phyloP scores from a whole-genome alignment of 2,888 invertebrate genomes.

The Drosophila seclusa region DNA sequence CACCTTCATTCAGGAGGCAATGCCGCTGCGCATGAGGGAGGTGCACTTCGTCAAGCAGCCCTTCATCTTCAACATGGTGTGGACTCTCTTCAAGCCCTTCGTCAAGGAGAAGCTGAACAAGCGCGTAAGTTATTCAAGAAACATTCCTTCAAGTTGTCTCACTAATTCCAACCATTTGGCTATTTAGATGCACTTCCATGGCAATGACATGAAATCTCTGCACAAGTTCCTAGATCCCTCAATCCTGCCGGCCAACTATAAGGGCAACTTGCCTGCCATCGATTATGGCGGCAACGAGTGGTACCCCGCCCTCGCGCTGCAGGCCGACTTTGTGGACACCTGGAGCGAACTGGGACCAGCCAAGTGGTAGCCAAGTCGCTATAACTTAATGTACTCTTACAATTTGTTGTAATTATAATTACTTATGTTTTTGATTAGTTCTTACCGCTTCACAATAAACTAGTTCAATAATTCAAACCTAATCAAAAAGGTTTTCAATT shows the following conservation, averaged over 20 bases:
- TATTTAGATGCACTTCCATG: slow-evolving; percentile 92
- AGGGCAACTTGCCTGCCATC: slow-evolving; percentile 90
- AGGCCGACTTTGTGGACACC: slow-evolving; percentile 88
- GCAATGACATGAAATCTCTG: slow-evolving; percentile 91
- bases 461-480: slow-evolving; percentile 62
- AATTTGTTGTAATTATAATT: slow-evolving; percentile 58
- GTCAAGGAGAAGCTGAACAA: slow-evolving; percentile 91
- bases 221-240: slow-evolving; percentile 90
- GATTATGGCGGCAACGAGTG: slow-evolving; percentile 92
- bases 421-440: slow-evolving; percentile 66
- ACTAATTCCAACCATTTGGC: slow-evolving; percentile 27
- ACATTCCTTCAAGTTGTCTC: not conserved
- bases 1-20: slow-evolving; percentile 93
- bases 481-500: not conserved
- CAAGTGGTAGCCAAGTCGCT: slow-evolving; percentile 83
- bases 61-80: slow-evolving; percentile 93
- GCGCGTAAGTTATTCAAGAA: slow-evolving; percentile 87
- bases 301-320: slow-evolving; percentile 89
- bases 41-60: slow-evolving; percentile 95
- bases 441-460: slow-evolving; percentile 69
- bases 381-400: slow-evolving; percentile 60
- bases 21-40: slow-evolving; percentile 93
- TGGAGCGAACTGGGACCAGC: slow-evolving; percentile 90
- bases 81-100: slow-evolving; percentile 94
- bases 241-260: slow-evolving; percentile 91